Evolutionary conservation across 2,113 vertebrate species (phyloP).

Genomic region (Podocnemis expansa): DNA sequence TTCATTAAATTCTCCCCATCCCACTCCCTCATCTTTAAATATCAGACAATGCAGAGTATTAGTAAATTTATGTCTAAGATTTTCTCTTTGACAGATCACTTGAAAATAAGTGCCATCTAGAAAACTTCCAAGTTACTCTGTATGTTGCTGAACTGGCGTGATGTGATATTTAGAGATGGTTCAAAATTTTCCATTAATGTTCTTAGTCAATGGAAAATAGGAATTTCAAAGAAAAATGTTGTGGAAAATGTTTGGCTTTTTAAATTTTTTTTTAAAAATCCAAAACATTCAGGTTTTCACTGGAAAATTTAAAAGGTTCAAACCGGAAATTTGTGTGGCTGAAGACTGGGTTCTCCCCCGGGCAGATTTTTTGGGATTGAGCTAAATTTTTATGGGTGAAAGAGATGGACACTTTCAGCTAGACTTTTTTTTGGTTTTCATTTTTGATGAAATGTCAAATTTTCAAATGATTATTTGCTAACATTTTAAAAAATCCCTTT

Average conservation of each 20-base stretch:
- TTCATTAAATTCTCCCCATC: not conserved
- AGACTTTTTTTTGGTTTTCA: not conserved
- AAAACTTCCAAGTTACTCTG: rapidly evolving
- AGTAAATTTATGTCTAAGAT: not conserved
- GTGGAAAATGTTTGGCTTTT: not conserved
- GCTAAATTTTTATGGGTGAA: not conserved
- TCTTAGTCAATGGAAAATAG: not conserved
- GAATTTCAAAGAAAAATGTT: not conserved
- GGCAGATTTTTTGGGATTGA: not conserved
- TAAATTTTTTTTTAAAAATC: not conserved
- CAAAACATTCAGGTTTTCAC: not conserved
- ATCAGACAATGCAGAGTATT: not conserved
- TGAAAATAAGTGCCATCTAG: not conserved
- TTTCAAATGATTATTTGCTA: not conserved
- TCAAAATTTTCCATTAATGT: not conserved
- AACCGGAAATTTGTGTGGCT: not conserved
- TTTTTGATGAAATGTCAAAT: not conserved
- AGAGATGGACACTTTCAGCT: not conserved
- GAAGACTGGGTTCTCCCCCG: not conserved
- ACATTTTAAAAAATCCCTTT: not conserved
- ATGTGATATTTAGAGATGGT: not conserved
- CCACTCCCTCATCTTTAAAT: not conserved
- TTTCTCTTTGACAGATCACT: not conserved
- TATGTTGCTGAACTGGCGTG: rapidly evolving
- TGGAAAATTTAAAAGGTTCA: not conserved